Base-by-base conservation (phyloP, 2,797 vertebrate species). In the Cryptoprocta ferox region DNA sequence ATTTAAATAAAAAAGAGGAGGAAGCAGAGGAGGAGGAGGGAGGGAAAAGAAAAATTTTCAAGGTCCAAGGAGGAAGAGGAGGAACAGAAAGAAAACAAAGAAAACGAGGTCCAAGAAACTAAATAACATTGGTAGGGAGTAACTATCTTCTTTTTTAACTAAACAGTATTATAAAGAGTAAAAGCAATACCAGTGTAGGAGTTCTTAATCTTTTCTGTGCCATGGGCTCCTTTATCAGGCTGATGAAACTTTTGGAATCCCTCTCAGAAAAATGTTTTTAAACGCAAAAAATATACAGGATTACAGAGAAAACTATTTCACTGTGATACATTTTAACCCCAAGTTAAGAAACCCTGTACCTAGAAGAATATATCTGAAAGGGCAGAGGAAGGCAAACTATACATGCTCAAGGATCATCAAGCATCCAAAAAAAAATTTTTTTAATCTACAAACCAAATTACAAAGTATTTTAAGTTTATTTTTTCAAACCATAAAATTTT, bases 401-500 rank as follows among this genome's bases (percentile, higher is more conserved):
- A 13, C 18, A 75, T 32, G 10, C 42, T 93, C 19, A 83, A 88
- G 53, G 19, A 70, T 87, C 35, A 86, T 10, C 75, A 90, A 75
- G 8, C 14, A 89, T 42, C 70, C 18, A 73, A 16, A 28, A 11
- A 61, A 45, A 83, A 63, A 30, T 56, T 56, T 59, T 96, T 87
- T 85, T 80, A 86, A 91, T n/a, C 66, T 30, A 80, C 32, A 79
- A 81, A 8, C n/a, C 66, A 86, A 96, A 26, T 39, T 16, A n/a
- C 35, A 78, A 89, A 30, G 9, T 86, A 82, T 53, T 90, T 88
- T 53, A 90, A 9, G 39, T 53, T 76, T 68, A 95, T 35, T 12
- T 48, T 95, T 86, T 86, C 35, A 91, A 90, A 79, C 37, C n/a
- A 95, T 48, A 42, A 89, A 85, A 75, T 26, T 89, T 68, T 59